Conservation (phyloP, 2,113 vertebrate genomes). For the Leptobrachium ailaonicum region DNA sequence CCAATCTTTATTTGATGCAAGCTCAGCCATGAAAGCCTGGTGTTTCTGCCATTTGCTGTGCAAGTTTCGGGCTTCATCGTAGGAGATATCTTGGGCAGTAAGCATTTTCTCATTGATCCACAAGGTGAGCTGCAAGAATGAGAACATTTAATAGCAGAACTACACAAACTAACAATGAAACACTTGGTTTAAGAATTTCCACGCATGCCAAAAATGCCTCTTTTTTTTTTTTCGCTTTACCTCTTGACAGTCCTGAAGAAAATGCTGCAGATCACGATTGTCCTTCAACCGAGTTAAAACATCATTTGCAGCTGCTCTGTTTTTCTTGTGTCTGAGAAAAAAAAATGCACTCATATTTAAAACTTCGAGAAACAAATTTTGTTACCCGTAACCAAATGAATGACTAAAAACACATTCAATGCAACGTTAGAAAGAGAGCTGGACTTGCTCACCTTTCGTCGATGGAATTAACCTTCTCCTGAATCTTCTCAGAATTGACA, state of each 20-base stretch:
- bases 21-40: slow-evolving; percentile 91
- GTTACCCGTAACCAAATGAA: not conserved
- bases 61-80: slow-evolving; percentile 88
- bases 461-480: slow-evolving; percentile 88
- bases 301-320: slow-evolving; percentile 80
- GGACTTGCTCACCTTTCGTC: slow-evolving; percentile 76
- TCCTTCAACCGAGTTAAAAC: slow-evolving; percentile 83
- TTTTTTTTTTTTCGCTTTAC: slow-evolving; percentile 57
- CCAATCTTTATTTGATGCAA: slow-evolving; percentile 92
- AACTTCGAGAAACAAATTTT: too few species aligned
- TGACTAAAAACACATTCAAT: not conserved
- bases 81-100: slow-evolving; percentile 90
- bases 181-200: not conserved
- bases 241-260: slow-evolving; percentile 93
- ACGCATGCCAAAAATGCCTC: not conserved
- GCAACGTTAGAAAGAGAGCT: not conserved
- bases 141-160: not conserved
- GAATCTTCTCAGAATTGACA: slow-evolving; percentile 83
- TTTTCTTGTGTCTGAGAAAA: slow-evolving; percentile 76
- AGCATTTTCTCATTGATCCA: slow-evolving; percentile 96
- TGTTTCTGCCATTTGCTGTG: slow-evolving; percentile 97
- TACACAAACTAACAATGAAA: slow-evolving; percentile 35
- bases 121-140: slow-evolving; percentile 75
- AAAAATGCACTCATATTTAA: not conserved
- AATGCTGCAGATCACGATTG: slow-evolving; percentile 89